Conservation (phyloP, 2,113 vertebrate species). For the Corythornis vintsioides region DNA sequence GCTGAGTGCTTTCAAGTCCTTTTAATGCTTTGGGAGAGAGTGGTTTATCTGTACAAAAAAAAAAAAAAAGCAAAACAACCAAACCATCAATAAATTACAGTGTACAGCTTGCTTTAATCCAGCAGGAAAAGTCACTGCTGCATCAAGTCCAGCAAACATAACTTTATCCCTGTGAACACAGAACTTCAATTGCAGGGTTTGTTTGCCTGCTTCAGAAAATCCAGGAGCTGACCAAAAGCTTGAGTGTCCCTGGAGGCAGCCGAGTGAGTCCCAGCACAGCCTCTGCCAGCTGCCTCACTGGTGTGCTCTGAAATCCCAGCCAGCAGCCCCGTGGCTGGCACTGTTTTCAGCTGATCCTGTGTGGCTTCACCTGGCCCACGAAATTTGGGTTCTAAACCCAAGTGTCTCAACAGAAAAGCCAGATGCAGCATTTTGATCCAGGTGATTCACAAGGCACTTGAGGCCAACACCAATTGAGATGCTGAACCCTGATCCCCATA, state of each 20-base stretch:
- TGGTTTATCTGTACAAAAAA: constrained; percentile 85
- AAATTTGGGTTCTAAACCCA: not conserved
- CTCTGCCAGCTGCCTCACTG: not conserved
- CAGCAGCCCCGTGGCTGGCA: not conserved
- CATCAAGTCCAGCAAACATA: not conserved
- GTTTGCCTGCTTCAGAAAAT: not conserved
- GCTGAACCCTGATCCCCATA: not conserved
- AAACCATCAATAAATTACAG: constrained; percentile 3
- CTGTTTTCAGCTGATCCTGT: not conserved
- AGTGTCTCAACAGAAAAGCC: not conserved
- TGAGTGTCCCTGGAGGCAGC: fast-evolving
- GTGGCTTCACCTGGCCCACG: not conserved
- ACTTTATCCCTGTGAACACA: not conserved
- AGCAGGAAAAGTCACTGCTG: not conserved
- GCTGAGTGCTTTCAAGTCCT: constrained; percentile 82
- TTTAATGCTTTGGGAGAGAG: constrained; percentile 90
- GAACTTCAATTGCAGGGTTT: not conserved
- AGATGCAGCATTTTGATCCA: not conserved
- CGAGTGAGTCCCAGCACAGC: fast-evolving
- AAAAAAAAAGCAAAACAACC: not conserved
- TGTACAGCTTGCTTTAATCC: not conserved
- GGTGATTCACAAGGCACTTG: not conserved
- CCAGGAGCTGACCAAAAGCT: not conserved
- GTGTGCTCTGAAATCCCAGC: not conserved
- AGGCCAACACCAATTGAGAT: not conserved